Conservation (phyloP, 2,797 vertebrate species). For the Sus cebifrons region DNA sequence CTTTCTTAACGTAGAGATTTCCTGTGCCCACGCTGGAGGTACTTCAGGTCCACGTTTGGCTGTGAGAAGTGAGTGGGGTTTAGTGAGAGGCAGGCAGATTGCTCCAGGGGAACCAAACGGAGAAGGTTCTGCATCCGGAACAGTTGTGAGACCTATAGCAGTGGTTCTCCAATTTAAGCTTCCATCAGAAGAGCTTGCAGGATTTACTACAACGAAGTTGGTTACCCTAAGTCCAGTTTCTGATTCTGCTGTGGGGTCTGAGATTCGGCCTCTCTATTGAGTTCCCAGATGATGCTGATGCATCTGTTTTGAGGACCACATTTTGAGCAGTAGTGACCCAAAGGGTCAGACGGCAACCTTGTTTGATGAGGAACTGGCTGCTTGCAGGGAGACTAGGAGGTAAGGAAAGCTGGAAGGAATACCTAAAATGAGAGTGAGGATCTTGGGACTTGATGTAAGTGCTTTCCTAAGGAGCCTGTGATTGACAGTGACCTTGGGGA, state of each 20-base stretch:
- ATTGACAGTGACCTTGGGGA: background rate
- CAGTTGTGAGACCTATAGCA: background rate
- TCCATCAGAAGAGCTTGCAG: background rate
- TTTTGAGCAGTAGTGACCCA: conserved; percentile 7
- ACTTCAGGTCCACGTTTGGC: background rate
- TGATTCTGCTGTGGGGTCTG: background rate
- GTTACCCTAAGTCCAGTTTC: background rate
- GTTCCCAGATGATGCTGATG: background rate
- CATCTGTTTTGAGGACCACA: background rate
- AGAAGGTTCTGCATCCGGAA: background rate
- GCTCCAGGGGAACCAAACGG: background rate
- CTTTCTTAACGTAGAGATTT: background rate
- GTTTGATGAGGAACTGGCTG: background rate
- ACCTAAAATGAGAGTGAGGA: background rate
- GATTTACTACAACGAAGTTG: background rate
- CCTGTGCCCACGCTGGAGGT: background rate
- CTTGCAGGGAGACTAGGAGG: background rate
- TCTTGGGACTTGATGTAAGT: background rate
- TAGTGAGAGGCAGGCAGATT: background rate
- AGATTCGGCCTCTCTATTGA: background rate
- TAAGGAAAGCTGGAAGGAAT: background rate
- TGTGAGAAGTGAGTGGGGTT: background rate
- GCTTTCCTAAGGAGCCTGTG: background rate
- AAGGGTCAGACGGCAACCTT: background rate
- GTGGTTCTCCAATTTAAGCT: background rate